Evolutionary conservation across 2,888 invertebrate species (phyloP).

Genomic region (Heliconius charithonia): DNA sequence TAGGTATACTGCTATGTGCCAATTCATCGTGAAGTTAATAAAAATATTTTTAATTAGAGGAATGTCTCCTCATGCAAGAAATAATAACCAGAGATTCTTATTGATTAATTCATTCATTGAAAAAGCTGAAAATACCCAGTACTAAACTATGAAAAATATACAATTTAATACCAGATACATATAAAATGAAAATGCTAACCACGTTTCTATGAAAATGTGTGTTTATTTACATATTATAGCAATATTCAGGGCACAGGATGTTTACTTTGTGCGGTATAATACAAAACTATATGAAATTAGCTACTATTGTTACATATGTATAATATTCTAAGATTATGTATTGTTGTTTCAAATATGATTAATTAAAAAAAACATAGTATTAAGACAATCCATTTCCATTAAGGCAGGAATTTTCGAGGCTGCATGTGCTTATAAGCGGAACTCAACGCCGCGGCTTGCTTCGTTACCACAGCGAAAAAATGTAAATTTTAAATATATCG

Average conservation of each 20-base stretch:
- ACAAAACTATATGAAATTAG: not conserved
- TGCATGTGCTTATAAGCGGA: not conserved
- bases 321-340: not conserved
- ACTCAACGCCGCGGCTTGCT: not conserved
- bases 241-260: slow-evolving; percentile 15
- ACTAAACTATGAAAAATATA: not conserved
- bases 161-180: not conserved
- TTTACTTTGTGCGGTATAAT: slow-evolving; percentile 4
- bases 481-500: not conserved
- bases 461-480: not conserved
- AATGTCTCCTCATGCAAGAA: no score
- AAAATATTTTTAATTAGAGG: no score
- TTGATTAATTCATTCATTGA: no score
- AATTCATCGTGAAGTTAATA: no score
- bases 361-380: no score
- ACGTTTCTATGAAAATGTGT: slow-evolving; percentile 4
- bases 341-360: not conserved
- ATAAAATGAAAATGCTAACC: not conserved
- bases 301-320: not conserved
- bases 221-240: slow-evolving; percentile 1
- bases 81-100: no score
- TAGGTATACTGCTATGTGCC: no score
- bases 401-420: no score
- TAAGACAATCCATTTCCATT: no score
- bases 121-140: no score